Evolutionary conservation across 2,797 vertebrate genomes (phyloP), one percentile per base, ranked within the genome.

Genomic region (Gymnoscopelus microlampas): DNA sequence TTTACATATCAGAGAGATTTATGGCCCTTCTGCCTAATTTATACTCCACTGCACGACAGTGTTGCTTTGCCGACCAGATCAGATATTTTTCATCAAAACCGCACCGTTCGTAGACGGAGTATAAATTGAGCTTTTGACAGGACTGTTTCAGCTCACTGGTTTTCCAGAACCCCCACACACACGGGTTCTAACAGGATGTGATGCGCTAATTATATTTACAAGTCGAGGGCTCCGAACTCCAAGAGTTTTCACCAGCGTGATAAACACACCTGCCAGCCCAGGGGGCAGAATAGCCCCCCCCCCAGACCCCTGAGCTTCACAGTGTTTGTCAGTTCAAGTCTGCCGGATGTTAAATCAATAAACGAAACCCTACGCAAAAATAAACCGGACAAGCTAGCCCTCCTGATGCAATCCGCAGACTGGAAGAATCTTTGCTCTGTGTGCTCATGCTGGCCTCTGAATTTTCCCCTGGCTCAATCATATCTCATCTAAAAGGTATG

Each of bases 241-340:
- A 71, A 39, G 66, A 75, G 71, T 79, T 85, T 44, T 77, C 53
- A 74, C 82, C 78, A 77, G 81, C 82, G 58, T 69, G 81, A 85
- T 89, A 92, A 92, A 93, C 94, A 92, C 94, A 94, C 93, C 94
- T 95, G 94, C 87, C 59, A 44, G 62, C 79, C 44, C 63, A 78
- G 65, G 71, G 87, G 71, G 87, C 82, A 74, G 66, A 72, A 49
- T 53, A 76, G 8, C 79, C 83, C 19, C 79, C 83, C 69, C 35
- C 64, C n/a, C 65, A 35, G 64, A 12, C 53, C 55, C 35, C 15
- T 57, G 63, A 44, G 53, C 19, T 53, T 85, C 70, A 9, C 61
- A 15, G 76, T 89, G 87, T 92, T 91, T 89, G 88, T 89, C 76
- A 70, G 76, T 69, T 73, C 63, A 57, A 60, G 72, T 80, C 74